Base-by-base conservation (phyloP, 2,797 vertebrate genomes). In the Acanthurus leucopareius region DNA sequence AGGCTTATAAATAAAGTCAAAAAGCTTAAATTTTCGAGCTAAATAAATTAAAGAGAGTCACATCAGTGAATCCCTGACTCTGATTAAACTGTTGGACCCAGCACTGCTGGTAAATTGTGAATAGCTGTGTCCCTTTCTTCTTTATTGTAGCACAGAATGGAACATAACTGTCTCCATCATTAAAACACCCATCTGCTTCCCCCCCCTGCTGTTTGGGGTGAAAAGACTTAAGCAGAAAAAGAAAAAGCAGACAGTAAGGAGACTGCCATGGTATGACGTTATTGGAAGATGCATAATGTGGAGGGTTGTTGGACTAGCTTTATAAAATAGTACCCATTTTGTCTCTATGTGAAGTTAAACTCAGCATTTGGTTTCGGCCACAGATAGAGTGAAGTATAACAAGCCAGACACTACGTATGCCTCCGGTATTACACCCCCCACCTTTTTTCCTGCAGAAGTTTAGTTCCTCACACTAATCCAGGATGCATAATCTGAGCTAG, bases 151-250 rank as follows among this genome's bases (percentile, higher is more conserved):
- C 54, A 42, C 60, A 79, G 68, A 82, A 67, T 53, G n/a, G 47
- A 80, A 57, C 35, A 42, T 62, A 64, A 45, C 51, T 60, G 51
- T 80, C 53, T 58, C 20, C 66, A 47, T 61, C 28, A 40, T 79
- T 65, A 78, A 47, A 60, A 66, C 61, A 61, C 70, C 75, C 66
- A 60, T 89, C 69, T 82, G 73, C 69, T 76, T 86, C 60, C 77
- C 14, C 63, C 60, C 65, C 79, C 70, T 32, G 59, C 80, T 72
- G 82, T 68, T 82, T 58, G 38, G 73, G 63, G 78, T 79, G 62
- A 87, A 89, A 91, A 79, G 76, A 66, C 25, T 62, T 80, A 16
- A 53, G 57, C 15, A 25, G 25, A 25, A 25, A 25, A 25, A 20
- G 74, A 64, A 57, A 67, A 49, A 56, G 25, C 48, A n/a, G 61